Conservation (phyloP, 2,888 invertebrate species). For the Capitulum mitella region DNA sequence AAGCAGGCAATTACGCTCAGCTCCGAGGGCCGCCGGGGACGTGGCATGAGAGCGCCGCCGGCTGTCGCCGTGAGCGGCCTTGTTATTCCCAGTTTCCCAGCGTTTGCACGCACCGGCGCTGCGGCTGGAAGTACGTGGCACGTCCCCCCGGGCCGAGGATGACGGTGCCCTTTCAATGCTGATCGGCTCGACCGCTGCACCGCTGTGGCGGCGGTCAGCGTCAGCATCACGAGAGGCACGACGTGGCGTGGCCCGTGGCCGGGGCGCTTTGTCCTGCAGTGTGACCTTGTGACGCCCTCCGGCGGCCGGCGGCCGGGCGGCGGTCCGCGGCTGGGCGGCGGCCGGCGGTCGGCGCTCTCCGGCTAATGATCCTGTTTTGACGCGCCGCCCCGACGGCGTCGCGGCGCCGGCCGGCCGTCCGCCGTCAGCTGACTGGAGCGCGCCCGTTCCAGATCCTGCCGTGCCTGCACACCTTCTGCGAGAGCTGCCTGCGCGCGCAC, state of each 20-base stretch:
- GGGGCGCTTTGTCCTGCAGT: not conserved
- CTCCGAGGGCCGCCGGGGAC: no score
- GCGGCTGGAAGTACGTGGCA: no score
- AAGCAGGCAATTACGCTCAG: no score
- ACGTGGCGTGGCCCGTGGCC: no score
- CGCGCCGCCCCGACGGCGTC: not conserved
- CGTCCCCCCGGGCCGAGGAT: no score
- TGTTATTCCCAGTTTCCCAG: no score
- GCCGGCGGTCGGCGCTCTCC: not conserved
- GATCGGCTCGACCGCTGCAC: no score
- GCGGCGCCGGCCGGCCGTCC: not conserved
- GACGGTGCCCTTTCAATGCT: no score
- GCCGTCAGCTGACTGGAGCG: not conserved
- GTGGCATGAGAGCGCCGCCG: no score
- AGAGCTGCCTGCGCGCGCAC: slow-evolving; percentile 45
- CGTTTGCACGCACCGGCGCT: no score
- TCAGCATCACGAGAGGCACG: no score
- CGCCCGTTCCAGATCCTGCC: slow-evolving; percentile 43
- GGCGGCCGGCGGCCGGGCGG: not conserved
- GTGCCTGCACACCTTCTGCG: slow-evolving; percentile 50
- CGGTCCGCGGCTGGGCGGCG: not conserved
- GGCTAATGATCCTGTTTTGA: not conserved
- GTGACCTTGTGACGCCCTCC: not conserved
- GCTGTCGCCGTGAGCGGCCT: no score
- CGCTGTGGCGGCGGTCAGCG: not conserved